Evolutionary conservation across 2,888 invertebrate species (phyloP).

Genomic region (Polymixis flavicincta): DNA sequence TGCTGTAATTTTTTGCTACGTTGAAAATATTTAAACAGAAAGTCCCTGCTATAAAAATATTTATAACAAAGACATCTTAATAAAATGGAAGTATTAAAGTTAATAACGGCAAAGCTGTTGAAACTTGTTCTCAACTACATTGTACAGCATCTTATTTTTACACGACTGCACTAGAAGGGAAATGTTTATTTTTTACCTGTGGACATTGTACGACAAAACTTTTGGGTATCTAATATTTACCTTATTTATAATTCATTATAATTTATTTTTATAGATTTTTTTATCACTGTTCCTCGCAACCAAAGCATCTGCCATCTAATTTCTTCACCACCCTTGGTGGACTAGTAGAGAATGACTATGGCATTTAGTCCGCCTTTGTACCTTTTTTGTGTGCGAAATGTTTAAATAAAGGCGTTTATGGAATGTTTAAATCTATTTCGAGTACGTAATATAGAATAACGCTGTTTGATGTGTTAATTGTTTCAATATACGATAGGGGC

Average conservation of each 20-base stretch:
- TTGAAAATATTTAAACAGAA: slow-evolving; percentile 38
- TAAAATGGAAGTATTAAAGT: slow-evolving; percentile 49
- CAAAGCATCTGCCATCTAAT: no score
- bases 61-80: slow-evolving; percentile 42
- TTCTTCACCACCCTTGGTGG: no score
- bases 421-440: background rate
- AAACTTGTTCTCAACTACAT: slow-evolving; percentile 31
- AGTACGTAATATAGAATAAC: background rate
- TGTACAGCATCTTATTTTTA: slow-evolving; percentile 37
- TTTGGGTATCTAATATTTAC: background rate
- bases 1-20: background rate
- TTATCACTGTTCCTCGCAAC: no score
- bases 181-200: slow-evolving; percentile 5
- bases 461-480: slow-evolving; percentile 53
- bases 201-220: background rate
- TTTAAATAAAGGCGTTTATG: background rate
- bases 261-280: no score
- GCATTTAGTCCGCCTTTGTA: no score
- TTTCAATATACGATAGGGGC: slow-evolving; percentile 34
- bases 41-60: slow-evolving; percentile 45
- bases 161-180: slow-evolving; percentile 6
- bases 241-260: no score
- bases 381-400: no score
- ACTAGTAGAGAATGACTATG: no score
- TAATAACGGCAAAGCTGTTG: slow-evolving; percentile 57